Evolutionary conservation across 2,113 vertebrate species (phyloP), one percentile per base, ranked within the genome.

Genomic region (Vulpes lagopus): DNA sequence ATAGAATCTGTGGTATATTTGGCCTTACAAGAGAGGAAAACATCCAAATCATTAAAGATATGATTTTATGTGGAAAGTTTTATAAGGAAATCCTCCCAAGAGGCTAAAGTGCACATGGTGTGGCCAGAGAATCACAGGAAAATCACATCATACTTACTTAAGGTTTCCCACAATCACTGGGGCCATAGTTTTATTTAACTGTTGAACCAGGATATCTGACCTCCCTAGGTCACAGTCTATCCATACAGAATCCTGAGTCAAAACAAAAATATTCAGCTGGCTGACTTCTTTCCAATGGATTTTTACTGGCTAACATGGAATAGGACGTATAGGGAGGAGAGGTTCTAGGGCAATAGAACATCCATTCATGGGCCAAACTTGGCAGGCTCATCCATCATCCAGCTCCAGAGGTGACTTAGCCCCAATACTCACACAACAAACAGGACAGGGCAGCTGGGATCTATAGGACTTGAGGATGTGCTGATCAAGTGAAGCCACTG

Each of bases 241-340:
- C 6, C 32, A 19, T 23, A 74, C 23, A 94, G 84, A 94, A 49
- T 74, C 35, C 67, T 80, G 43, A 38, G 17, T 60, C 59, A 91
- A 92, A 27, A 78, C 8, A 23, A 92, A 88, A 97, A 74, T 22
- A 74, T 57, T 96, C 38, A 83, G 6, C 23, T 96, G 20, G n/a
- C 20, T 76, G 67, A 23, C 49, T 92, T 92, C 49, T 84, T 69
- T 82, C 32, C 27, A 78, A 64, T 78, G 53, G 57, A 22, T 86
- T 16, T 55, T 76, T 93, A 30, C 19, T 82, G 23, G 30, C 15
- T 91, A 82, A 57, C 27, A 32, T 78, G 27, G 74, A 91, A 25
- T 23, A 78, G 32, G 25, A 76, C 82, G 49, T 10, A 23, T 76
- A 20, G 12, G 49, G 30, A 83, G 65, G 32, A 80, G 6, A 80